These are phyloP conservation scores for Masnerella sp. DNA, from an alignment of 2,888 invertebrate species.

Conservation along the genomic window DNA sequence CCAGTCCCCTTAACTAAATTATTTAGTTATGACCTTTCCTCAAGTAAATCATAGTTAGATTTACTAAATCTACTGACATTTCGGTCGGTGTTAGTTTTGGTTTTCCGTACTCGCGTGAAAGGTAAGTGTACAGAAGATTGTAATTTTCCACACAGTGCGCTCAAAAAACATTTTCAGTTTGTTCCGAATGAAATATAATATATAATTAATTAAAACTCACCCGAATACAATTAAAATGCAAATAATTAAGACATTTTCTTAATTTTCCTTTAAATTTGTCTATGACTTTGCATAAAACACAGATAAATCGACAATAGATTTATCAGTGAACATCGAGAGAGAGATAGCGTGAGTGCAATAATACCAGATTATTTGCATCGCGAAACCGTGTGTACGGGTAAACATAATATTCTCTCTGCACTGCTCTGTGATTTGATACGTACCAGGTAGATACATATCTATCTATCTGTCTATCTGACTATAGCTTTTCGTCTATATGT, in stretches of 20 bases:
- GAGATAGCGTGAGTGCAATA: conserved; percentile 76
- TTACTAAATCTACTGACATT: too few relatives aligned
- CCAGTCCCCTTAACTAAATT: too few relatives aligned
- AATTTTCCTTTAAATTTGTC: conserved; percentile 40
- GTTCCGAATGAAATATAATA: too few relatives aligned
- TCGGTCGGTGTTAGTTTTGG: too few relatives aligned
- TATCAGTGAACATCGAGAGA: conserved; percentile 60
- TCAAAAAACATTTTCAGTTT: too few relatives aligned
- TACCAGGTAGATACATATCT: conserved; percentile 69
- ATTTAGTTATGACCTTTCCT: too few relatives aligned
- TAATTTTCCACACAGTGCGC: too few relatives aligned
- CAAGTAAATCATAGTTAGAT: too few relatives aligned
- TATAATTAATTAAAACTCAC: too few relatives aligned
- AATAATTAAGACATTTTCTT: conserved; percentile 6
- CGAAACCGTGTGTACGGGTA: conserved; percentile 69
- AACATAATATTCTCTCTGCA: conserved; percentile 77
- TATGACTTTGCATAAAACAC: conserved; percentile 51
- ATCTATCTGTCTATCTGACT: conserved; percentile 58
- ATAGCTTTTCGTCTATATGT: conserved; percentile 54
- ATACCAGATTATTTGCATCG: conserved; percentile 78
- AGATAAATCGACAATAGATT: conserved; percentile 61
- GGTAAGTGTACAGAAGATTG: too few relatives aligned
- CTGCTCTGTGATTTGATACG: conserved; percentile 68
- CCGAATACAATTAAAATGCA: too few relatives aligned
- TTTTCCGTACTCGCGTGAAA: too few relatives aligned